Evolutionary conservation across 2,797 vertebrate genomes (phyloP), one percentile per base, ranked within the genome.

Genomic region (Microchirus variegatus): DNA sequence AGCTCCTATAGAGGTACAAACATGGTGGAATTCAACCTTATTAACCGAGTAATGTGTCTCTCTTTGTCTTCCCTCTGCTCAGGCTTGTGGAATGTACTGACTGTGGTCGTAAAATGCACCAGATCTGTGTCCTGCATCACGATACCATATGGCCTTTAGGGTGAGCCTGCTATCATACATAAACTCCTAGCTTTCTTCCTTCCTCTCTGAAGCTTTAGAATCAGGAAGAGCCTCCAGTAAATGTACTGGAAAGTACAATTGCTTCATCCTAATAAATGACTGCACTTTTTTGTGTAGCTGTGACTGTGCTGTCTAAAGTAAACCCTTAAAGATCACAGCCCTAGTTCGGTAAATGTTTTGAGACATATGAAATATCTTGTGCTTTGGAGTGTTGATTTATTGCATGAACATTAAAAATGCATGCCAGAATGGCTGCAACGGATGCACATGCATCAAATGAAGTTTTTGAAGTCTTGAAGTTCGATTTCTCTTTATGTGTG

Each of bases 51-150:
- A 10, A 47, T 50, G 7, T 59, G 16, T 72, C 50, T 74, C 40
- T 63, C 26, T 75, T 56, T 68, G 19, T 75, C 61, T 73, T 47
- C 12, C 62, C 57, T n/a, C 35, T 9, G 18, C 80, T 81, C 84
- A 99, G 97, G 77, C 95, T 98, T 87, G 94, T 98, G 88, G 97
- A 98, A 92, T 99, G 97, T 92, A 91, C 76, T 9, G 97, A 99
- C 73, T 99, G 97, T 67, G 95, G 95, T 82, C 94, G 97, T 85
- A 99, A 99, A 94, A 98, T 98, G 96, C 97, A 99, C 82, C 97
- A 99, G 90, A 98, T 99, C 82, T 99, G 97, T 76, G 96, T 97
- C 70, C 94, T 99, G 84, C 97, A 99, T 88, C 89, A 98, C 71
- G 97, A 99, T 58, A 95, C 95, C 55, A 99, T 99, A 85, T 99